These are phyloP conservation scores for Varecia variegata DNA, from an alignment of 2,797 vertebrate species.

Conservation along the genomic window DNA sequence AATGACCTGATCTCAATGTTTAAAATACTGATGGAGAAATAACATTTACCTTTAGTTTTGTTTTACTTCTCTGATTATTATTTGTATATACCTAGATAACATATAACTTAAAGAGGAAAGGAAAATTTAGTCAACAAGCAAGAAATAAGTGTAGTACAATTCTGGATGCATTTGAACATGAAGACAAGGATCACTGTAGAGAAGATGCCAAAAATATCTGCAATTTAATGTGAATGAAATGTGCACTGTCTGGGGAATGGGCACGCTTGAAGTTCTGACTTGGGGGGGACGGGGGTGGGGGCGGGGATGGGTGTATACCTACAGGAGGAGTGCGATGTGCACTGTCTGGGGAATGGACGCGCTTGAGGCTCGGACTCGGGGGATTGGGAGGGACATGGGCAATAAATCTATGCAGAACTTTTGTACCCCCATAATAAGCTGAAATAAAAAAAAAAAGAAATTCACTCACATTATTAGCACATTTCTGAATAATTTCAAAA, in stretches of 20 bases:
- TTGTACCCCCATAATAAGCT: too few relatives aligned
- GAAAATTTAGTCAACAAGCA: neutral
- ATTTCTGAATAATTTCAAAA: constrained; percentile 50
- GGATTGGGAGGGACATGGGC: too few relatives aligned
- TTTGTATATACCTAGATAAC: constrained; percentile 13
- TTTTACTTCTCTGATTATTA: neutral
- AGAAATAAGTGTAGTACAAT: neutral
- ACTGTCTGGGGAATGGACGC: too few relatives aligned
- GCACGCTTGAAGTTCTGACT: too few relatives aligned
- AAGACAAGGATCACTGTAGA: neutral
- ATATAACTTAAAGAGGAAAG: constrained; percentile 15
- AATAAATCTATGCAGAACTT: too few relatives aligned
- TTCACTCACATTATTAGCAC: neutral
- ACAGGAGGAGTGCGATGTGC: too few relatives aligned
- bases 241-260: too few relatives aligned
- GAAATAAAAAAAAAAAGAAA: too few relatives aligned
- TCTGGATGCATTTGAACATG: neutral
- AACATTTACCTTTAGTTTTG: constrained; percentile 5
- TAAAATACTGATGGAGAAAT: neutral
- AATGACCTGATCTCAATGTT: neutral
- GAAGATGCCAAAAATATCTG: neutral
- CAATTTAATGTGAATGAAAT: neutral
- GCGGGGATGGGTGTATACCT: too few relatives aligned
- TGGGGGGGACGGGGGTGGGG: too few relatives aligned
- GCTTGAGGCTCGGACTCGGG: too few relatives aligned